Percentiles rank a stretch among this genome's conserved stretches.
Conservation (phyloP, 1,140 invertebrate species). For the Eufriesea mexicana region DNA sequence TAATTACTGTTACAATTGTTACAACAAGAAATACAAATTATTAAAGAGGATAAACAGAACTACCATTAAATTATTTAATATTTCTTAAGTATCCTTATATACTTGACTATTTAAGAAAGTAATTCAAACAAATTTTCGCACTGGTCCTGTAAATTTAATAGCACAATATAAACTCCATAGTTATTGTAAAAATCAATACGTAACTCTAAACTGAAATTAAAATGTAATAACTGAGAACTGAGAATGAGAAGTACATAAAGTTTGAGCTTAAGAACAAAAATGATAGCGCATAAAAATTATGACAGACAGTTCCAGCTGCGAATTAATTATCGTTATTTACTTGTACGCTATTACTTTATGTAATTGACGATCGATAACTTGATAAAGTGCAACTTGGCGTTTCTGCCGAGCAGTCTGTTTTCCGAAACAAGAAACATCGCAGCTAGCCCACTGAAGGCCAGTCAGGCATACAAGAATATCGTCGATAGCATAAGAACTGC, state of each 20-base stretch:
- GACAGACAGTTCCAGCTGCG: constrained; percentile 6
- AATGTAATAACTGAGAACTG: too few species aligned
- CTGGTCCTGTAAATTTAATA: constrained; percentile 7
- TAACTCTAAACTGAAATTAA: background rate
- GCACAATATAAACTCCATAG: too few species aligned
- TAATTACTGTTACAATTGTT: too few species aligned
- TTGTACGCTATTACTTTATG: constrained; percentile 15
- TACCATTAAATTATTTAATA: background rate
- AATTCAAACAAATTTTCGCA: background rate
- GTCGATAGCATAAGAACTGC: constrained; percentile 86
- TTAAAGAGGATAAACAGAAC: background rate
- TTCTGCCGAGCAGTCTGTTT: constrained; percentile 84
- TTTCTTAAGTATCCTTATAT: background rate
- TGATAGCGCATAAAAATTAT: too few species aligned
- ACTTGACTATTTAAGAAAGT: constrained; percentile 4
- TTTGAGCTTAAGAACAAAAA: too few species aligned
- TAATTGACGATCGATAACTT: constrained; percentile 40
- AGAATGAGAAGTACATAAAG: background rate
- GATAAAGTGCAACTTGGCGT: constrained; percentile 52
- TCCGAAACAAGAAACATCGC: constrained; percentile 86
- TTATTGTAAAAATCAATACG: too few species aligned
- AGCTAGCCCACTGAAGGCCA: constrained; percentile 88
- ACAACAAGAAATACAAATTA: background rate
- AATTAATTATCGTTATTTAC: constrained; percentile 26
- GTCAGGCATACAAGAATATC: constrained; percentile 92